Evolutionary conservation across 1,140 invertebrate species (phyloP).

Genomic region (Brachionus angularis): DNA sequence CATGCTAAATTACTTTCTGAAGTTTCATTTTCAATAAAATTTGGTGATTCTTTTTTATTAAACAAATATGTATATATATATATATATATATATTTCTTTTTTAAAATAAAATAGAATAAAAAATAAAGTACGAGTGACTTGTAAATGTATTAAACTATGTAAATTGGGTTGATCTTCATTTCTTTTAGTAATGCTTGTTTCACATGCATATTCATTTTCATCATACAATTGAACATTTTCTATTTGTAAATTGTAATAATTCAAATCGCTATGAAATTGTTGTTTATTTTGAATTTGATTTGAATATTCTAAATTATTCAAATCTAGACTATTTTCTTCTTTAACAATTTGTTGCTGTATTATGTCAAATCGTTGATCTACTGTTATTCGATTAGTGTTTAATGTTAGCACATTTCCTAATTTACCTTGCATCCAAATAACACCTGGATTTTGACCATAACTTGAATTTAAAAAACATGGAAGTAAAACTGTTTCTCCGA

Average conservation of each 20-base stretch:
- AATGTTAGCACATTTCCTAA: constrained; percentile 40
- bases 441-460: constrained; percentile 4
- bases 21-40: constrained; percentile 31
- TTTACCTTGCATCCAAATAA: constrained; percentile 30
- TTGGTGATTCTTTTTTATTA: constrained; percentile 27
- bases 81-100: neutral
- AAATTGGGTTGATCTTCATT: constrained; percentile 21
- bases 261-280: neutral
- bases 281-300: neutral
- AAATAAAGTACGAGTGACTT: constrained; percentile 24
- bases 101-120: neutral
- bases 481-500: constrained; percentile 19
- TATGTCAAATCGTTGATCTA: constrained; percentile 28
- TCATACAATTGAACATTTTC: constrained; percentile 43
- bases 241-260: constrained; percentile 27
- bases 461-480: constrained; percentile 17
- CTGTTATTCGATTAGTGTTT: constrained; percentile 37
- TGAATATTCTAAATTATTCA: neutral
- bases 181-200: constrained; percentile 32
- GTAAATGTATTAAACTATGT: constrained; percentile 34
- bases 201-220: constrained; percentile 41
- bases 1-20: constrained; percentile 29
- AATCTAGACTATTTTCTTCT: neutral
- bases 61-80: neutral
- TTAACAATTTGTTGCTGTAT: constrained; percentile 11